A percentile compares a stretch with the other conserved stretches of the same genome.
Evolutionary conservation across 2,797 vertebrate species (phyloP).

Genomic region (Urophycis tenuis): DNA sequence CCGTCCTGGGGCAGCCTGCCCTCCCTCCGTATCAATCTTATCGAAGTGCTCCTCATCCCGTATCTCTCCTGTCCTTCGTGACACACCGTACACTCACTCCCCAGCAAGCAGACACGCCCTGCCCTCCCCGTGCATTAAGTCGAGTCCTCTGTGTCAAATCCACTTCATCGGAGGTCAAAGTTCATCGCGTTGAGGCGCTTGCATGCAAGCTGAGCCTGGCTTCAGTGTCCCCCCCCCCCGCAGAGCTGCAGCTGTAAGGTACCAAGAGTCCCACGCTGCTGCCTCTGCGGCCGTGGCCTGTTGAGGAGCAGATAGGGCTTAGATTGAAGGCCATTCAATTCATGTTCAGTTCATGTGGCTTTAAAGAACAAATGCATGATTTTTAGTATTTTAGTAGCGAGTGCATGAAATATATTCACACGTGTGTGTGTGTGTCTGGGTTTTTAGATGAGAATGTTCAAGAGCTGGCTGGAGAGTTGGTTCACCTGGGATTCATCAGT

Average conservation of each 20-base stretch:
- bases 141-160: background rate
- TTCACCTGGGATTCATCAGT: conserved; percentile 91
- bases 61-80: background rate
- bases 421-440: conserved; percentile 28
- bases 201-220: background rate
- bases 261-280: background rate
- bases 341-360: background rate
- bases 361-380: too few relatives aligned
- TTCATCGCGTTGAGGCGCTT: background rate
- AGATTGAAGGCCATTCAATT: background rate
- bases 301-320: background rate
- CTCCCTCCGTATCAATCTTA: background rate
- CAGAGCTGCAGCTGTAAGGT: background rate
- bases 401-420: too few relatives aligned
- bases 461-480: conserved; percentile 86
- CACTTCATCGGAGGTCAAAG: background rate
- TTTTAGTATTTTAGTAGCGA: too few relatives aligned
- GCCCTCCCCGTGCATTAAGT: background rate
- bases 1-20: background rate
- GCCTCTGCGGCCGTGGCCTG: background rate
- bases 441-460: conserved; percentile 87
- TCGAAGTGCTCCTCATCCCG: background rate
- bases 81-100: background rate
- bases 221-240: background rate
- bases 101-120: background rate